These are phyloP conservation scores for Volucella inanis DNA, from an alignment of 2,888 invertebrate species.

Conservation along the genomic window DNA sequence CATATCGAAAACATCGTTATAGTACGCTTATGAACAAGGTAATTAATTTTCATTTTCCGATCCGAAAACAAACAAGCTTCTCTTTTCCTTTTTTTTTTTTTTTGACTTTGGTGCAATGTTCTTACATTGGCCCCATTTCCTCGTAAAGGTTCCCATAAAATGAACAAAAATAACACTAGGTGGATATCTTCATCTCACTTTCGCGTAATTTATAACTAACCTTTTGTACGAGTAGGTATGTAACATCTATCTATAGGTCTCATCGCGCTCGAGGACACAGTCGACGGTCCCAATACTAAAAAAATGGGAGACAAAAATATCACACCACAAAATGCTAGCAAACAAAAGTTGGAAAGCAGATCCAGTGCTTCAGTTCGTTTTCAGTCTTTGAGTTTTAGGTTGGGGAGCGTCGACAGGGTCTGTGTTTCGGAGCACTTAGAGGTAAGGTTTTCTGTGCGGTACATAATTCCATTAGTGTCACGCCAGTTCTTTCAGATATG, in stretches of 20 bases:
- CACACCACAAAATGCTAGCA: slow-evolving; percentile 40
- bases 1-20: slow-evolving; percentile 51
- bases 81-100: slow-evolving; percentile 13
- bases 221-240: slow-evolving; percentile 34
- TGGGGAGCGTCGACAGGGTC: slow-evolving; percentile 1
- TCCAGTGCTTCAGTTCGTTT: slow-evolving; percentile 47
- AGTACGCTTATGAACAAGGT: slow-evolving; percentile 53
- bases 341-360: slow-evolving; percentile 50
- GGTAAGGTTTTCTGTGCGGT: slow-evolving; percentile 50
- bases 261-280: slow-evolving; percentile 18
- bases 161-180: slow-evolving; percentile 18
- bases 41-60: slow-evolving; percentile 51
- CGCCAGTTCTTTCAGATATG: slow-evolving; percentile 40
- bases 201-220: slow-evolving; percentile 61
- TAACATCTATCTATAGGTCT: neutral
- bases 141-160: slow-evolving; percentile 10
- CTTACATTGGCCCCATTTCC: neutral
- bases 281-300: slow-evolving; percentile 54
- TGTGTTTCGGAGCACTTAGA: slow-evolving; percentile 36
- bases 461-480: slow-evolving; percentile 72
- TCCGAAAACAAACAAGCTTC: slow-evolving; percentile 42
- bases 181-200: slow-evolving; percentile 38
- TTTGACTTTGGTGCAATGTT: slow-evolving; percentile 17
- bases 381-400: slow-evolving; percentile 23
- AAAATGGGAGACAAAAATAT: slow-evolving; percentile 34